These are phyloP conservation scores for Laticauda colubrina DNA, from an alignment of 2,113 vertebrate genomes.

Conservation along the genomic window DNA sequence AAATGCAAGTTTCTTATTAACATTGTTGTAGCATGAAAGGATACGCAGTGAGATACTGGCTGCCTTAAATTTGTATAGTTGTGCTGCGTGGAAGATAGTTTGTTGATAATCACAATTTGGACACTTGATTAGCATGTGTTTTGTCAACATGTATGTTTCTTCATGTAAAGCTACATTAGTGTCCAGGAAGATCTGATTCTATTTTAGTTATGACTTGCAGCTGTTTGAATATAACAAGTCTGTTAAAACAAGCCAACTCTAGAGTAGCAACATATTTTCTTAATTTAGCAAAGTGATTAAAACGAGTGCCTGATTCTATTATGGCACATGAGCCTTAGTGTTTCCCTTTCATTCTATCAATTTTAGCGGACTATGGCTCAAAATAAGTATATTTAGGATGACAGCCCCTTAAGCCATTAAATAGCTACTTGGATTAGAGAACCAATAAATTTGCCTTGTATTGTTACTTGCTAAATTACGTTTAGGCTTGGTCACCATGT, in stretches of 20 bases:
- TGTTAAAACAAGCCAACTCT: not conserved
- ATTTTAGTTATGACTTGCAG: not conserved
- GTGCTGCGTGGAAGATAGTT: not conserved
- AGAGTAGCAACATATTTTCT: not conserved
- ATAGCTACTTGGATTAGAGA: not conserved
- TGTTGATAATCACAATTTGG: not conserved
- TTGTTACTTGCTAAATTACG: constrained; percentile 15
- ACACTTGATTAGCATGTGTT: not conserved
- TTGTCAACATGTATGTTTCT: not conserved
- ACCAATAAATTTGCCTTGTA: not conserved
- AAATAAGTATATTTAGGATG: constrained; percentile 14
- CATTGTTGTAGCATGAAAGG: constrained; percentile 16
- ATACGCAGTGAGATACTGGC: not conserved
- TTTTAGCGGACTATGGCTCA: not conserved
- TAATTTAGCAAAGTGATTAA: not conserved
- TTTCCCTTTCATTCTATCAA: not conserved
- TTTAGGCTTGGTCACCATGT: constrained; percentile 40
- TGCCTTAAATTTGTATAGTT: not conserved
- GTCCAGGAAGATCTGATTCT: constrained; percentile 8
- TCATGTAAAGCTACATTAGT: not conserved
- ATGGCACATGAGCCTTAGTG: constrained; percentile 13
- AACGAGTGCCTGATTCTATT: not conserved
- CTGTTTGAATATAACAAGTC: not conserved
- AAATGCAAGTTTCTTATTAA: not conserved
- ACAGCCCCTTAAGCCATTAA: not conserved